Percentiles rank a stretch among this genome's conserved stretches.
Conservation (phyloP, 2,797 vertebrate species). For the Myiotriccus ornatus region DNA sequence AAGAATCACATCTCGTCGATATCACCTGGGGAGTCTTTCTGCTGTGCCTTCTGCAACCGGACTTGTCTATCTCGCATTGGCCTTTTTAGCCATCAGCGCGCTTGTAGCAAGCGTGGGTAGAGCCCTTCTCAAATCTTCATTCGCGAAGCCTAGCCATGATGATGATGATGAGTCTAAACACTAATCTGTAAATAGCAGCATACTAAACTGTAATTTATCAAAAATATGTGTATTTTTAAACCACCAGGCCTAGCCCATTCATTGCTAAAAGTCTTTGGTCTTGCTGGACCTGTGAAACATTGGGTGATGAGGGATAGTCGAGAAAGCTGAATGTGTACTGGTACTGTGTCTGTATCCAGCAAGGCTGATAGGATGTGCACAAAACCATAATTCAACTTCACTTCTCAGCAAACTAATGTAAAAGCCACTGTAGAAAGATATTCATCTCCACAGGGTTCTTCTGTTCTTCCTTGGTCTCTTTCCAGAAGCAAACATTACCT, state of each 20-base stretch:
- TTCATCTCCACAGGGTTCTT: not conserved
- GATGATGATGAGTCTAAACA: too few species aligned
- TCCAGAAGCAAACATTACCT: not conserved
- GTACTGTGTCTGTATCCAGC: not conserved
- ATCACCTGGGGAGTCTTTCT: too few species aligned
- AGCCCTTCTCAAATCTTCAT: too few species aligned
- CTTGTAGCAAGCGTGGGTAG: too few species aligned
- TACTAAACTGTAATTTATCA: not conserved
- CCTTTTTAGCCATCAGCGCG: too few species aligned
- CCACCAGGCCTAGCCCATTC: not conserved
- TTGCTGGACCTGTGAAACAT: not conserved
- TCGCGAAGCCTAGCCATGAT: too few species aligned
- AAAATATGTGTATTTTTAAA: not conserved
- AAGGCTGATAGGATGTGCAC: not conserved
- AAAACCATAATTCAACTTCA: not conserved
- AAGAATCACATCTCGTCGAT: too few species aligned
- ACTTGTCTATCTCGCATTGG: too few species aligned
- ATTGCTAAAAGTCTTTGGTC: not conserved
- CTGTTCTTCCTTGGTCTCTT: not conserved
- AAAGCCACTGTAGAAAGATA: not conserved
- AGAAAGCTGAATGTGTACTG: not conserved
- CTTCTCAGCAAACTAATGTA: not conserved
- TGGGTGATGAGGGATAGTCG: not conserved
- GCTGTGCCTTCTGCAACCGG: too few species aligned
- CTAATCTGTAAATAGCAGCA: not conserved